phyloP scores from a whole-genome alignment of 2,113 vertebrate genomes.

The Xenopus laevis region DNA sequence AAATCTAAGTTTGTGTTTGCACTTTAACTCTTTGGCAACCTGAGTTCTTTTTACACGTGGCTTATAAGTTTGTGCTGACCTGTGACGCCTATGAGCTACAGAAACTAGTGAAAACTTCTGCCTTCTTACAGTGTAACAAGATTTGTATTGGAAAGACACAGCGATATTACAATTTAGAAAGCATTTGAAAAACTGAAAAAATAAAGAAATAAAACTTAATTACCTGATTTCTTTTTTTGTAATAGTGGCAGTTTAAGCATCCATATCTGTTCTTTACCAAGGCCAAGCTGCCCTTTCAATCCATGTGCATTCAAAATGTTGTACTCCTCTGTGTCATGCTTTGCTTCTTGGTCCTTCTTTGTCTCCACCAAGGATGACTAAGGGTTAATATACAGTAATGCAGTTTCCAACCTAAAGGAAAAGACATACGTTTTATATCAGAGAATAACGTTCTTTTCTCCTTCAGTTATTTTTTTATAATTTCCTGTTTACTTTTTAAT shows the following conservation, averaged over 20 bases:
- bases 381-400: slow-evolving; percentile 57
- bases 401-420: slow-evolving; percentile 65
- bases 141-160: background rate
- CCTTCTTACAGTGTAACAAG: too few relatives aligned
- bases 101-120: too few relatives aligned
- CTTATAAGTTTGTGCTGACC: too few relatives aligned
- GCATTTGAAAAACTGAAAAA: background rate
- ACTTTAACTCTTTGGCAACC: too few relatives aligned
- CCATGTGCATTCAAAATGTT: slow-evolving; percentile 19
- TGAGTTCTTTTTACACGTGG: too few relatives aligned
- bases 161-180: background rate
- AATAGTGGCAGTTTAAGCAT: slow-evolving; percentile 41
- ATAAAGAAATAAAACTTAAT: slow-evolving; percentile 5
- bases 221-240: slow-evolving; percentile 52
- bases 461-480: slow-evolving; percentile 27
- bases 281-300: slow-evolving; percentile 16
- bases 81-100: too few relatives aligned
- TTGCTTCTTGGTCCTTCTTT: slow-evolving; percentile 57
- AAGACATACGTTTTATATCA: slow-evolving; percentile 59
- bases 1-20: too few relatives aligned
- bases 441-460: slow-evolving; percentile 44
- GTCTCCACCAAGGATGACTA: slow-evolving; percentile 61
- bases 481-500: slow-evolving; percentile 48
- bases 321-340: slow-evolving; percentile 20
- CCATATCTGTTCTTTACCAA: slow-evolving; percentile 16